Percentiles rank a stretch among this genome's conserved stretches.
Evolutionary conservation across 2,888 invertebrate genomes (phyloP).

Genomic region (Ernsta delagoae): DNA sequence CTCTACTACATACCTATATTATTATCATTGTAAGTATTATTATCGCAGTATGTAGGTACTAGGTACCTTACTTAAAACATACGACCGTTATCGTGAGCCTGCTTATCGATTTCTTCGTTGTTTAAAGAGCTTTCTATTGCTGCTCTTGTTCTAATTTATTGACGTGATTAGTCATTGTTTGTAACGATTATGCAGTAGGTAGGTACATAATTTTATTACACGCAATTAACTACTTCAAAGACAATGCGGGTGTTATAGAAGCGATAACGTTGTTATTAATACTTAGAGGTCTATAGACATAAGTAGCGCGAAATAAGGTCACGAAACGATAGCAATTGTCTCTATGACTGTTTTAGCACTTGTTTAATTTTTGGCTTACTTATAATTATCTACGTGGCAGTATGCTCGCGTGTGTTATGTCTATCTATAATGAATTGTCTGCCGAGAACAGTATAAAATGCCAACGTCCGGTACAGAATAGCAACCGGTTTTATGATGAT

Average conservation of each 20-base stretch:
- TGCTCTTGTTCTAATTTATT: constrained; percentile 50
- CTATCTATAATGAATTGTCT: background rate
- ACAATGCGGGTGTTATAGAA: constrained; percentile 8
- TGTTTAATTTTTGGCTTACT: too few relatives aligned
- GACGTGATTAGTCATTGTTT: constrained; percentile 45
- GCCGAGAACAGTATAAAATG: constrained; percentile 15
- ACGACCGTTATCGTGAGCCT: constrained; percentile 51
- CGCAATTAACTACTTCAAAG: constrained; percentile 19
- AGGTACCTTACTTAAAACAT: constrained; percentile 39
- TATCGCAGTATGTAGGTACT: background rate
- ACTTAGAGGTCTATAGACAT: too few relatives aligned
- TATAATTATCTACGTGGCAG: background rate
- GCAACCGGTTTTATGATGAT: constrained; percentile 11
- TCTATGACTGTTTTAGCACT: background rate
- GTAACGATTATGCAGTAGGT: constrained; percentile 39
- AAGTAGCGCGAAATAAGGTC: too few relatives aligned
- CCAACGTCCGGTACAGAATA: constrained; percentile 24
- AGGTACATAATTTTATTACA: constrained; percentile 24
- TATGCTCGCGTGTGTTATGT: background rate
- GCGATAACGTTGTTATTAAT: constrained; percentile 7
- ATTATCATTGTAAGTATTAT: too few relatives aligned
- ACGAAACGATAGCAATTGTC: background rate
- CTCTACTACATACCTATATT: too few relatives aligned
- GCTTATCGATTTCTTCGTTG: constrained; percentile 57
- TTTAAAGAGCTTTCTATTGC: constrained; percentile 57